Base-by-base conservation (phyloP, 2,888 invertebrate species). In the Xestia ashworthii region DNA sequence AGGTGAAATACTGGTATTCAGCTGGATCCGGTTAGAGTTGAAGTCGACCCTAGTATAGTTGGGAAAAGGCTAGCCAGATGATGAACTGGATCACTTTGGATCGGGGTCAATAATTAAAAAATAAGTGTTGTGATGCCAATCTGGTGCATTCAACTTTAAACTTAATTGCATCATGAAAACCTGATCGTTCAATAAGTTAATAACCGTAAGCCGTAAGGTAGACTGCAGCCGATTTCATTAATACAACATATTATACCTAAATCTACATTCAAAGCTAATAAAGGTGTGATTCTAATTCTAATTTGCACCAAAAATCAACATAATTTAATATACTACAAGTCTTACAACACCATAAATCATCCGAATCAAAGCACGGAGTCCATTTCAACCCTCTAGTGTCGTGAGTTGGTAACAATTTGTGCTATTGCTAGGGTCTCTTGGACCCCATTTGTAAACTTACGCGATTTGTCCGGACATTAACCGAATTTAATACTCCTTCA, bases 391-490 rank as follows among this genome's bases (percentile, higher is more conserved):
- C 93, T 91, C 81, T 87, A 83, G 87, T 88, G 77, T 83, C 85
- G 88, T 88, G 81, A 80, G 91, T 87, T 89, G 88, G 89, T 89
- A 91, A 84, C 84, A 88, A 85, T 88, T 88, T 80, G 90, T 85
- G 84, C 86, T 85, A 89, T 90, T 91, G 90, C 87, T 76, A 81
- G 88, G 89, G 88, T 88, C 91, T 89, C 90, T 89, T 88, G 88
- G 90, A 92, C 92, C 93, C 91, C 88, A 92, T 92, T 93, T 91
- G 89, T 86, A 89, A 93, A 94, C 91, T 94, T 93, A 89, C 84
- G 85, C 94, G 93, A 95, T 95, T 94, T 93, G 89, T 89, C 91
- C 90, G 90, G 85, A 89, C 92, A 94, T 94, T 93, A 94, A 92
- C 92, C 89, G 90, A 93, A 92, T 94, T 94, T 95, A 94, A 94